Evolutionary conservation across 2,113 vertebrate genomes (phyloP).

Genomic region (Ranitomeya variabilis): DNA sequence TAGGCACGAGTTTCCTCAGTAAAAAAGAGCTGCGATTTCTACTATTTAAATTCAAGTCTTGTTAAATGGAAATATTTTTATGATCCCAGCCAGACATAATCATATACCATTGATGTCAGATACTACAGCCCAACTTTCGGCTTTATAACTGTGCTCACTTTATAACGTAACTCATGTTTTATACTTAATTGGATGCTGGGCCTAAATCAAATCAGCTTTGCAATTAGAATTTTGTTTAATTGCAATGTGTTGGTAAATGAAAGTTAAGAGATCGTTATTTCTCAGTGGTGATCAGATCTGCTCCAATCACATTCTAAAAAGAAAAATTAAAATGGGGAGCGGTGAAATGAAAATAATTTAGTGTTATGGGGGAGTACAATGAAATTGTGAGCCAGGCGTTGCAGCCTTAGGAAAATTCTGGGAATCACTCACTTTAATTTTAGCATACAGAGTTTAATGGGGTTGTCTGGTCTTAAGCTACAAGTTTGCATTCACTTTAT

Average conservation of each 20-base stretch:
- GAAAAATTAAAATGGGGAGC: not conserved
- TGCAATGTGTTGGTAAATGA: slow-evolving; percentile 46
- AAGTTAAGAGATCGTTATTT: slow-evolving; percentile 49
- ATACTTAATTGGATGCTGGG: slow-evolving; percentile 47
- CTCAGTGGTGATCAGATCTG: slow-evolving; percentile 12
- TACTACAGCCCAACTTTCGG: not conserved
- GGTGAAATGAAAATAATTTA: slow-evolving; percentile 34
- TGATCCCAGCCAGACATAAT: not conserved
- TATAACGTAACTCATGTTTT: slow-evolving; percentile 33
- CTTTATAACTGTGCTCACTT: not conserved
- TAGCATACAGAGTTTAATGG: not conserved
- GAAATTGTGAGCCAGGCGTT: not conserved
- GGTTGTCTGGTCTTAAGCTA: not conserved
- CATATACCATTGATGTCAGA: not conserved
- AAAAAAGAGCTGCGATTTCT: not conserved
- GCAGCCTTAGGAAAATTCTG: not conserved
- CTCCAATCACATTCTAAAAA: slow-evolving; percentile 18
- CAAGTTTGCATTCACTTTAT: not conserved
- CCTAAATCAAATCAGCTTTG: slow-evolving; percentile 53
- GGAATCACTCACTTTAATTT: not conserved
- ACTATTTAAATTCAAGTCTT: not conserved
- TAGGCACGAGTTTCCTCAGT: not conserved
- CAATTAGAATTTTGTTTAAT: slow-evolving; percentile 49
- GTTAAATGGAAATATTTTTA: not conserved
- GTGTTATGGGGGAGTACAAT: slow-evolving; percentile 3